These are phyloP conservation scores for Leucoraja erinaceus DNA, from an alignment of 2,113 vertebrate genomes.

Conservation along the genomic window DNA sequence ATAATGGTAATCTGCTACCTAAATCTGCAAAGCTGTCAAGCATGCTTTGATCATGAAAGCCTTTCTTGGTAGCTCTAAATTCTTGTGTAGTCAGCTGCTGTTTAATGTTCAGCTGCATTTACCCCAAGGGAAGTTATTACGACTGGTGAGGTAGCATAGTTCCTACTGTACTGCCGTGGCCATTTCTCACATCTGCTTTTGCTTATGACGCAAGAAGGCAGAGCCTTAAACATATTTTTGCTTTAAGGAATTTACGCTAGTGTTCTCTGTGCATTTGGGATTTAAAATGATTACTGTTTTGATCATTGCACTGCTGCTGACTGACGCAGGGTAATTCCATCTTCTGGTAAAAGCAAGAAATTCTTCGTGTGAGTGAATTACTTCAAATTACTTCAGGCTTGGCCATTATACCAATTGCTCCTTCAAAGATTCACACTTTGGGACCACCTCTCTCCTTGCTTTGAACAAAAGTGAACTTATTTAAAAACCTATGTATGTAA, in stretches of 20 bases:
- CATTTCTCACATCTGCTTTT: slow-evolving; percentile 51
- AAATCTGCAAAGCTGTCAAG: slow-evolving; percentile 40
- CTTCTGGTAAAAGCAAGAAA: neutral
- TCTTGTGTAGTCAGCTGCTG: slow-evolving; percentile 9
- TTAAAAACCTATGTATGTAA: neutral
- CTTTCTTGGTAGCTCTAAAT: slow-evolving; percentile 39
- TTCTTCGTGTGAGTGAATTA: neutral
- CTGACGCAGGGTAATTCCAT: neutral
- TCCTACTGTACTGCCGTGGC: slow-evolving; percentile 11
- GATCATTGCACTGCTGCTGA: neutral
- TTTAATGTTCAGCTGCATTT: neutral
- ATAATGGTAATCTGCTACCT: slow-evolving; percentile 32
- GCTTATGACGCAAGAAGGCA: slow-evolving; percentile 45
- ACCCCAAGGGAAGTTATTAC: slow-evolving; percentile 32
- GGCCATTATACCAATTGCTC: neutral
- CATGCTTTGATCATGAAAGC: slow-evolving; percentile 37
- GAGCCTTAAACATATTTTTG: slow-evolving; percentile 38
- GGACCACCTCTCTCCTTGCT: neutral
- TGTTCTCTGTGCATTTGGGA: neutral
- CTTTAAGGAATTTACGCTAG: slow-evolving; percentile 1
- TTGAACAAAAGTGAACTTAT: neutral
- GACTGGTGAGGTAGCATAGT: slow-evolving; percentile 24
- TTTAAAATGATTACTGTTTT: neutral
- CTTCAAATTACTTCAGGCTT: neutral
- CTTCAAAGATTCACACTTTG: neutral